These are phyloP conservation scores for Tricholaema leucomelas DNA, from an alignment of 2,113 vertebrate species.

Conservation along the genomic window DNA sequence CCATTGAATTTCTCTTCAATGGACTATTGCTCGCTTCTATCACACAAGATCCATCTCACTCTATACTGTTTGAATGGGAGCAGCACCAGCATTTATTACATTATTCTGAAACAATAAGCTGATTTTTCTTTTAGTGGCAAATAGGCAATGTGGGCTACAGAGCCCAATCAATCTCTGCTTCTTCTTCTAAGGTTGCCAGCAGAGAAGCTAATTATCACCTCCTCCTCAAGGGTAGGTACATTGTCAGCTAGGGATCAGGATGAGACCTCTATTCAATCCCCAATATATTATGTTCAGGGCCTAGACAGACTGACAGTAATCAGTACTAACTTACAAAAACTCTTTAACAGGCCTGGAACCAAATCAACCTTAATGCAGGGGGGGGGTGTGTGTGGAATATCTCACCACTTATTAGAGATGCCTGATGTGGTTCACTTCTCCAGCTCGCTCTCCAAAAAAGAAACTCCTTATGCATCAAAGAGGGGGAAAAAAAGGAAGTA, in stretches of 20 bases:
- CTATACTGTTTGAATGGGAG: background rate
- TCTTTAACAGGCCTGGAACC: background rate
- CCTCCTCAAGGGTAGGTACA: background rate
- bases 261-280: conserved; percentile 5
- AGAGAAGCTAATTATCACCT: conserved; percentile 46
- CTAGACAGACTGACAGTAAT: background rate
- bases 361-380: rapidly evolving
- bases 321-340: background rate
- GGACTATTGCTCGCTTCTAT: background rate
- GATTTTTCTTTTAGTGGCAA: conserved; percentile 9
- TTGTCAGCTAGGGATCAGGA: background rate
- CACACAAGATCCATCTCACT: background rate
- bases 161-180: conserved; percentile 11
- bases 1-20: conserved; percentile 39
- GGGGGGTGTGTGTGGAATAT: rapidly evolving
- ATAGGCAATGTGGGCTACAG: background rate
- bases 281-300: background rate
- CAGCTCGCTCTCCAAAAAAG: background rate
- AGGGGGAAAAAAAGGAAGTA: too few species aligned
- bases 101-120: conserved; percentile 9
- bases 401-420: background rate
- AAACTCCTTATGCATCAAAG: rapidly evolving
- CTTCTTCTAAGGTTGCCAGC: conserved; percentile 19
- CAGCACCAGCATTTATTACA: background rate
- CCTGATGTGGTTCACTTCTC: background rate